A percentile compares a stretch with the other conserved stretches of the same genome.
phyloP scores from a whole-genome alignment of 2,797 vertebrate genomes.

The Hydrocynus forskahlii region DNA sequence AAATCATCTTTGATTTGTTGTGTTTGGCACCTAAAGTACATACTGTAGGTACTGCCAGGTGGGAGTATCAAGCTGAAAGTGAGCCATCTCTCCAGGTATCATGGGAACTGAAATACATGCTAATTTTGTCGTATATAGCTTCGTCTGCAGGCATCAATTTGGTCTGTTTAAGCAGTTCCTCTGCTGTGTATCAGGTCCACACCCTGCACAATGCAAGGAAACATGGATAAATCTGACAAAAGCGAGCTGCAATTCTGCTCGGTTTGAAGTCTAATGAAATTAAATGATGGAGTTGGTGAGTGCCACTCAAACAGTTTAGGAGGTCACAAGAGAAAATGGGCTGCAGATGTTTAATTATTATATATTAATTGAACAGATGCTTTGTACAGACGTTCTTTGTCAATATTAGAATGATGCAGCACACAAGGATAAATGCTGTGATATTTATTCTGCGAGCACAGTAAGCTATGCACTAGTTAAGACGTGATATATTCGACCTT shows the following conservation, averaged over 20 bases:
- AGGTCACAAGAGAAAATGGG: neutral
- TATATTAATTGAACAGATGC: neutral
- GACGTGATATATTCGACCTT: too few relatives aligned
- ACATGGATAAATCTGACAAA: constrained; percentile 1
- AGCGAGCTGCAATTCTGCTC: constrained; percentile 3
- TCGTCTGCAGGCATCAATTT: constrained; percentile 12
- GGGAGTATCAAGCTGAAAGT: constrained; percentile 35
- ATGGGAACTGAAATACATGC: constrained; percentile 30
- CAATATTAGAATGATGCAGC: neutral
- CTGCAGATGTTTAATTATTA: constrained; percentile 7
- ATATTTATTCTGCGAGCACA: neutral
- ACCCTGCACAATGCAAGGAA: constrained; percentile 14
- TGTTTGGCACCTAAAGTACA: constrained; percentile 23
- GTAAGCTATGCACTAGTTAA: neutral
- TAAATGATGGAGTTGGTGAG: constrained; percentile 18
- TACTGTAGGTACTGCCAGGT: constrained; percentile 32
- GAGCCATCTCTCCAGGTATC: neutral
- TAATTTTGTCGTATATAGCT: constrained; percentile 25
- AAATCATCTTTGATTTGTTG: constrained; percentile 45
- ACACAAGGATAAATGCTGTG: neutral
- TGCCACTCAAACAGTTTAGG: constrained; percentile 8
- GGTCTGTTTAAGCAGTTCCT: constrained; percentile 17
- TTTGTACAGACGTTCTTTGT: too few relatives aligned
- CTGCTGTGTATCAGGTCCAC: neutral
- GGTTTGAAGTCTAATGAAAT: constrained; percentile 18